These are phyloP conservation scores for Peromyscus maniculatus DNA, from an alignment of 2,113 vertebrate genomes.

Conservation along the genomic window DNA sequence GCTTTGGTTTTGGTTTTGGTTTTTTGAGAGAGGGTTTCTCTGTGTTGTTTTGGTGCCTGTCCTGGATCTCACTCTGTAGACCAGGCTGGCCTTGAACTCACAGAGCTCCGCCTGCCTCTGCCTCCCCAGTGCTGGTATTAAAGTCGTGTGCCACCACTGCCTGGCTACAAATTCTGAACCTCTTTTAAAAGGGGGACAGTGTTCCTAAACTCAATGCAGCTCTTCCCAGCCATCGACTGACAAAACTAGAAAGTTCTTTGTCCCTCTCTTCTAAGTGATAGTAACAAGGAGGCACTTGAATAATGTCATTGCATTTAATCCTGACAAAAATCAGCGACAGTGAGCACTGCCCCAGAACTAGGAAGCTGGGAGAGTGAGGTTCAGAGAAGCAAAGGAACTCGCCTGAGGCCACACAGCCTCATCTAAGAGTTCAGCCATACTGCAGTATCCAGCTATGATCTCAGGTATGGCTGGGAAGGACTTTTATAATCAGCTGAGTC, in stretches of 20 bases:
- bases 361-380: background rate
- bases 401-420: background rate
- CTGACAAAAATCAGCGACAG: background rate
- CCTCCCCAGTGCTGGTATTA: too few relatives aligned
- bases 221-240: background rate
- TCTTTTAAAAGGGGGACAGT: background rate
- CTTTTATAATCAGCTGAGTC: background rate
- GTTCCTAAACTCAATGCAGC: background rate
- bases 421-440: background rate
- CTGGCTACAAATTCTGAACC: background rate
- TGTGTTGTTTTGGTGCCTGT: too few relatives aligned
- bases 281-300: background rate
- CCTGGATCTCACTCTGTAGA: too few relatives aligned
- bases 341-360: background rate
- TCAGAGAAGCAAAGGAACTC: background rate
- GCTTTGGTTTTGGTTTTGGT: too few relatives aligned
- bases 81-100: too few relatives aligned
- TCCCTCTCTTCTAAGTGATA: background rate
- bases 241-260: background rate
- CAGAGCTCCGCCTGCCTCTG: too few relatives aligned
- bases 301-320: background rate
- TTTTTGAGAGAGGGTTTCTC: too few relatives aligned
- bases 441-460: background rate
- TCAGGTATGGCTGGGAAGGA: background rate
- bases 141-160: too few relatives aligned